Evolutionary conservation across 2,888 invertebrate genomes (phyloP), one percentile per base, ranked within the genome.

Genomic region (Tholera decimalis): DNA sequence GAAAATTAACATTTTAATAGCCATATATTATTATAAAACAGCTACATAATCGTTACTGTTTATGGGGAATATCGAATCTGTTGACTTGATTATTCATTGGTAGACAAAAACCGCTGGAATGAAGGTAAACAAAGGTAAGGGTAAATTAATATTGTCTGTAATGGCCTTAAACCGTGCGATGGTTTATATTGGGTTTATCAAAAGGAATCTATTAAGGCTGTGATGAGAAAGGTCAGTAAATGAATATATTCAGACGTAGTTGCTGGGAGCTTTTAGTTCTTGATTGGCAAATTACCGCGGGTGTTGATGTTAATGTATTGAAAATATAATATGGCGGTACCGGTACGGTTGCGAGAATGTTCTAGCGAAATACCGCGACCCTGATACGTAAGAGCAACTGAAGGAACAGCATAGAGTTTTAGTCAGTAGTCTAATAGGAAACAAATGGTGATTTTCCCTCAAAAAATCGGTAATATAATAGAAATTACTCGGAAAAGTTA

Each of bases 1-100:
- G 87, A 81, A 91, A 94, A 95, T 95, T 94, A 94, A 94, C 94
- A 94, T 94, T 94, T 94, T 94, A 93, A 95, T 90, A 89, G 89
- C 89, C 89, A 92, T 91, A 92, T 93, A 92, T 93, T 93, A 92
- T 90, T 92, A 92, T 92, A 92, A 91, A 90, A 91, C 87, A 88
- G 77, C 80, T 63, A 81, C 84, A 86, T 90, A 86, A 91, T 86
- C 89, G 88, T 89, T 77, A 88, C 87, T 83, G 88, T 89, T 89
- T 88, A 89, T 89, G 83, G 84, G 83, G 68, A 83, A 77, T 88
- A 87, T 88, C 79, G 86, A 79, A 84, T 82, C 75, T 84, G 73
- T 71, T 72, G 68, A 83, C 83, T 87, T 85, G 83, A 89, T 88
- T 89, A 86, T 89, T 88, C 86, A 87, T 82, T 70, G 74, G 64